Percentiles rank a stretch among this genome's conserved stretches.
These are phyloP conservation scores for Musca vetustissima DNA, from an alignment of 1,140 invertebrate species.

Conservation along the genomic window DNA sequence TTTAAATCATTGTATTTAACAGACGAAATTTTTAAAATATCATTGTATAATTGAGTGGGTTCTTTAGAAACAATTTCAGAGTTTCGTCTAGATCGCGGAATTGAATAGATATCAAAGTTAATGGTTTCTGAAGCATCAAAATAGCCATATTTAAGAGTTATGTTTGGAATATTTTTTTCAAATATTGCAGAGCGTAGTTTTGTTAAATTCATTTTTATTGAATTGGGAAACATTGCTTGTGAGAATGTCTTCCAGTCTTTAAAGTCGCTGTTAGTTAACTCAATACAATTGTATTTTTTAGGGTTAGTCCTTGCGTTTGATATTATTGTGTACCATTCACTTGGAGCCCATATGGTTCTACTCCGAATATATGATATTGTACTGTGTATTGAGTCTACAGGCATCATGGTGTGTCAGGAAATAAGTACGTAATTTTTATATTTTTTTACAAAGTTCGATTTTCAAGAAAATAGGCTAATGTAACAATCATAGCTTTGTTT, in stretches of 20 bases:
- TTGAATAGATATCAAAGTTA: neutral
- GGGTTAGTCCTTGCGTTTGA: slow-evolving; percentile 11
- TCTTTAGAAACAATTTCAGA: too few relatives aligned
- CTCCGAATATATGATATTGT: slow-evolving; percentile 18
- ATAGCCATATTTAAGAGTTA: slow-evolving; percentile 11
- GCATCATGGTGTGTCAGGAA: slow-evolving; percentile 26
- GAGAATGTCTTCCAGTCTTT: slow-evolving; percentile 13
- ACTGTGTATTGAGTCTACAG: slow-evolving; percentile 25
- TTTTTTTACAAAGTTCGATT: slow-evolving; percentile 3
- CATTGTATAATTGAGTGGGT: too few relatives aligned
- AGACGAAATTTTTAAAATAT: too few relatives aligned
- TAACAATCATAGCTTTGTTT: slow-evolving; percentile 28
- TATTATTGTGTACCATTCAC: slow-evolving; percentile 21
- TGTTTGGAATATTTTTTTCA: slow-evolving; percentile 6
- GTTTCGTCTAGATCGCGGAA: too few relatives aligned
- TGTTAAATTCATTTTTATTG: neutral
- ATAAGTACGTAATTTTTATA: slow-evolving; percentile 16
- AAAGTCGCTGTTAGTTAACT: neutral
- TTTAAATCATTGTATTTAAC: too few relatives aligned
- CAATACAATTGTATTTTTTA: neutral
- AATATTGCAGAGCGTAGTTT: neutral
- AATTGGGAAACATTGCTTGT: neutral
- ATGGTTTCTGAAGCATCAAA: slow-evolving; percentile 4
- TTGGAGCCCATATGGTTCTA: slow-evolving; percentile 21
- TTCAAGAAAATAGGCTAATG: slow-evolving; percentile 17